These are phyloP conservation scores for Plumapathes pennacea DNA, from an alignment of 92 coral and sea anemone genomes.

Conservation along the genomic window DNA sequence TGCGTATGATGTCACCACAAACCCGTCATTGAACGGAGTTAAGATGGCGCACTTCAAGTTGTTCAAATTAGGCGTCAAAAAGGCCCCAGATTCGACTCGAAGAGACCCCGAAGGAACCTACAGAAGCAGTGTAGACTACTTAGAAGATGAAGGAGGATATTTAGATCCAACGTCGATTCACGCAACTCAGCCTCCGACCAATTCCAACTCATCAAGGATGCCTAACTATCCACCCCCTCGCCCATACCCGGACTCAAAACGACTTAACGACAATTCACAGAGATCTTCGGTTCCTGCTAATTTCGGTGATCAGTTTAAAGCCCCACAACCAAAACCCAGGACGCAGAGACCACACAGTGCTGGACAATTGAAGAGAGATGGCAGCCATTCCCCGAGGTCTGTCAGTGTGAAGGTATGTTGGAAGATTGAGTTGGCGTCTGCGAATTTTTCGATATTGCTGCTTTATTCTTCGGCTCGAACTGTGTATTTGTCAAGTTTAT, in stretches of 20 bases:
- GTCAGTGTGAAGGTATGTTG: too few relatives aligned
- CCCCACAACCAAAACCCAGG: conserved; percentile 32
- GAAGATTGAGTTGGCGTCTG: too few relatives aligned
- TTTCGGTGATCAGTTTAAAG: conserved; percentile 16
- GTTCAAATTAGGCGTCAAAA: conserved; percentile 63
- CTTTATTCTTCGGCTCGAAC: too few relatives aligned
- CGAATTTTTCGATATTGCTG: too few relatives aligned
- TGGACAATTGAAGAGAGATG: conserved; percentile 2
- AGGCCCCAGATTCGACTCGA: conserved; percentile 74
- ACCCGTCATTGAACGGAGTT: too few relatives aligned
- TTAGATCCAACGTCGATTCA: conserved; percentile 79
- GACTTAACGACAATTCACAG: conserved; percentile 41
- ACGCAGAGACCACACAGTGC: conserved; percentile 40
- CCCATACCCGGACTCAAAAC: conserved; percentile 77
- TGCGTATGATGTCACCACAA: conserved; percentile 55
- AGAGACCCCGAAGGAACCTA: conserved; percentile 65
- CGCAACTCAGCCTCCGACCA: conserved; percentile 63
- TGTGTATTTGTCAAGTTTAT: too few relatives aligned
- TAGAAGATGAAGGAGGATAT: conserved; percentile 69
- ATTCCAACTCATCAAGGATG: conserved; percentile 47
- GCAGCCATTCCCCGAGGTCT: too few relatives aligned
- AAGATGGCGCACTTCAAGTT: conserved; percentile 70
- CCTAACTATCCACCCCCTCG: conserved; percentile 99
- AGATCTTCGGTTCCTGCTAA: conserved; percentile 38
- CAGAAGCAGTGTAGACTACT: conserved; percentile 46